Evolutionary conservation across 2,888 invertebrate genomes (phyloP).

Genomic region (Plebejus anna): DNA sequence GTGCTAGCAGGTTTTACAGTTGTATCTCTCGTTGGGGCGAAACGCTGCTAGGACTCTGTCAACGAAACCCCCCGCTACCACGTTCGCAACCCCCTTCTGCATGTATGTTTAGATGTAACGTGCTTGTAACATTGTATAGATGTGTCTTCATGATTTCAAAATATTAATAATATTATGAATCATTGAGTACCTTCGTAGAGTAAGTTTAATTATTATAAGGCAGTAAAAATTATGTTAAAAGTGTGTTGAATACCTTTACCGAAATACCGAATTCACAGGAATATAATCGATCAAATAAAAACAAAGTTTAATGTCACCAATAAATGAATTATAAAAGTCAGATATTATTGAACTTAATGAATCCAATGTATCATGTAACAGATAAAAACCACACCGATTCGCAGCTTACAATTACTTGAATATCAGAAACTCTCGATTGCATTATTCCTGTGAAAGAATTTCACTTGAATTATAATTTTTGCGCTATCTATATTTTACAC

Average conservation of each 20-base stretch:
- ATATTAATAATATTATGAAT: neutral
- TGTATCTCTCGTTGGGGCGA: neutral
- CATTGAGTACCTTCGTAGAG: neutral
- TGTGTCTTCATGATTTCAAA: neutral
- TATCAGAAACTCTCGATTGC: neutral
- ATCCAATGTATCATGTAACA: neutral
- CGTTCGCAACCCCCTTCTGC: constrained; percentile 79
- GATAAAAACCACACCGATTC: neutral
- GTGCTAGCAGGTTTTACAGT: constrained; percentile 10
- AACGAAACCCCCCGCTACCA: constrained; percentile 60
- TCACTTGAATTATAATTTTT: neutral
- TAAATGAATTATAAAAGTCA: neutral
- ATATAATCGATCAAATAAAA: neutral
- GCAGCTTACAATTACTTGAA: neutral
- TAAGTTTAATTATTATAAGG: neutral
- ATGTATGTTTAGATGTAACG: constrained; percentile 73
- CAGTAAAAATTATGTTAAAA: too few relatives aligned
- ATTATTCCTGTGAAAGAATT: neutral
- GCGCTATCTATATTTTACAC: neutral
- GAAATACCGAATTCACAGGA: too few relatives aligned
- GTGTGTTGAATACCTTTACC: too few relatives aligned
- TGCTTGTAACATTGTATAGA: constrained; percentile 41
- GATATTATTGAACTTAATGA: neutral
- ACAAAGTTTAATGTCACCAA: neutral
- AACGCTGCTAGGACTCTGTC: constrained; percentile 55